Conservation (phyloP, 2,797 vertebrate genomes). For the Holocentrus rufus region DNA sequence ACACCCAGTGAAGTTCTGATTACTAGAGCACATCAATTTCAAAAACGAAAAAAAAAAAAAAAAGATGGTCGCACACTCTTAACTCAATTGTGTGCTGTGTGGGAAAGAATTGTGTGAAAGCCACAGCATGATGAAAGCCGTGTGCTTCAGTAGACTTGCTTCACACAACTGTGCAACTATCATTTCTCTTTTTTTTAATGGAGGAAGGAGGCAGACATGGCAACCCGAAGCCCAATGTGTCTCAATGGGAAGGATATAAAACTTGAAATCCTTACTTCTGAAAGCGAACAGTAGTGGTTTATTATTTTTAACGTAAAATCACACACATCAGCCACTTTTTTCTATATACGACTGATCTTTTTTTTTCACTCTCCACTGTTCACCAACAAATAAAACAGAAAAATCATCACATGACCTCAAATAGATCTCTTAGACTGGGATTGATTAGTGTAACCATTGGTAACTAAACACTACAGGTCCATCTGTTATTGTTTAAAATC, state of each 20-base stretch:
- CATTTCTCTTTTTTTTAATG: conserved; percentile 9
- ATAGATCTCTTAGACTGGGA: not conserved
- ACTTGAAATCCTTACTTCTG: not conserved
- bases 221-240: not conserved
- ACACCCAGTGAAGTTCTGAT: not conserved
- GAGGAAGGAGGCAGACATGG: conserved; percentile 2
- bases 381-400: not conserved
- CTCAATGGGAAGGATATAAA: conserved; percentile 7
- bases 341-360: not conserved
- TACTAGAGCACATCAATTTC: conserved; percentile 22
- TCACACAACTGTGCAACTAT: not conserved
- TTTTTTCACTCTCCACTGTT: not conserved
- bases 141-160: conserved; percentile 15
- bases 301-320: too few relatives aligned
- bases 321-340: too few relatives aligned
- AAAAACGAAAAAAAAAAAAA: conserved; percentile 10
- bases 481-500: conserved; percentile 54
- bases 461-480: conserved; percentile 27
- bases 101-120: too few relatives aligned
- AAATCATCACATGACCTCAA: not conserved
- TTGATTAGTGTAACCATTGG: conserved; percentile 29
- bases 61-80: not conserved
- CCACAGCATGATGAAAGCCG: not conserved
- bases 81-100: too few relatives aligned
- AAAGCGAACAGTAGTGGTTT: too few relatives aligned